Evolutionary conservation across 1,140 invertebrate species (phyloP).

Genomic region (Drosophila pruinosa): DNA sequence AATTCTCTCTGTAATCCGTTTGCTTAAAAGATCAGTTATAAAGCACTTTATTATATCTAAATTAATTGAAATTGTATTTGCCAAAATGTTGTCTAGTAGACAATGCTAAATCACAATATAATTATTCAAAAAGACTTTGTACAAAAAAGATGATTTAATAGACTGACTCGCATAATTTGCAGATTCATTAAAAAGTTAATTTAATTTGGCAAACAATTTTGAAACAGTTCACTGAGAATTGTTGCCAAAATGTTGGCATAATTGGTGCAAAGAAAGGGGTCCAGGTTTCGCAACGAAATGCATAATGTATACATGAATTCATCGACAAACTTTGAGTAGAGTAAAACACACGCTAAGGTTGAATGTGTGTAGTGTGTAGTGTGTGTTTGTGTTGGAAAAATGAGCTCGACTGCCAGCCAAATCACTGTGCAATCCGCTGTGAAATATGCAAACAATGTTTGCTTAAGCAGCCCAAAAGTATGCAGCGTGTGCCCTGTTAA

Average conservation of each 20-base stretch:
- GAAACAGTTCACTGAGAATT: not conserved
- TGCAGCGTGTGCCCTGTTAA: conserved; percentile 50
- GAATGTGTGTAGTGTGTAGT: conserved; percentile 7
- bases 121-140: too few relatives aligned
- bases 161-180: too few relatives aligned
- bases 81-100: too few relatives aligned
- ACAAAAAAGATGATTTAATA: too few relatives aligned
- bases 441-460: conserved; percentile 78
- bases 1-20: too few relatives aligned
- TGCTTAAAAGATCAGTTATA: too few relatives aligned
- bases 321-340: not conserved
- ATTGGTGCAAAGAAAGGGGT: not conserved
- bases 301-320: conserved; percentile 8
- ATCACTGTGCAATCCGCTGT: conserved; percentile 75
- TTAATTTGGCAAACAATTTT: not conserved
- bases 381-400: not conserved
- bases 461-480: conserved; percentile 64
- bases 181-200: not conserved
- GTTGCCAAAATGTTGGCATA: not conserved
- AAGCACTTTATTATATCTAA: too few relatives aligned
- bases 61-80: too few relatives aligned
- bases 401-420: conserved; percentile 28
- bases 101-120: too few relatives aligned
- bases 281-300: not conserved
- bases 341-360: not conserved